Conservation (phyloP, 2,888 invertebrate genomes). For the Gerosis bhagava region DNA sequence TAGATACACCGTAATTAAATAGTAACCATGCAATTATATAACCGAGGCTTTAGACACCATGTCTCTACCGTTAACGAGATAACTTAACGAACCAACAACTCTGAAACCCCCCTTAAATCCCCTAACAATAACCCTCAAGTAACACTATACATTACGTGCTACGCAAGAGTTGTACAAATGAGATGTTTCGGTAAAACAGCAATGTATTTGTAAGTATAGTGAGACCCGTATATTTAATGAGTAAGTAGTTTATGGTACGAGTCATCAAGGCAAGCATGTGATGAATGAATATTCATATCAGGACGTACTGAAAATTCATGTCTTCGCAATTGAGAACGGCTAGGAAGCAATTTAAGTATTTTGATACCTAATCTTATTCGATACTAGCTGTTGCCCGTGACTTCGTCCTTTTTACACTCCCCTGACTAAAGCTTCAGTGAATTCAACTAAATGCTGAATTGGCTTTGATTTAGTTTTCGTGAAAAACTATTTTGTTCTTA, state of each 20-base stretch:
- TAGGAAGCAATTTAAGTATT: slow-evolving; percentile 11
- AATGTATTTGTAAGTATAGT: neutral
- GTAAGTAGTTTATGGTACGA: slow-evolving; percentile 1
- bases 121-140: neutral
- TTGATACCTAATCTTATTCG: too few species aligned
- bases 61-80: slow-evolving; percentile 11
- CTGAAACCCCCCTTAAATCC: neutral
- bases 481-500: too few species aligned
- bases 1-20: slow-evolving; percentile 16
- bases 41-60: slow-evolving; percentile 13
- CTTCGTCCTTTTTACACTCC: too few species aligned
- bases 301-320: slow-evolving; percentile 30
- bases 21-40: slow-evolving; percentile 12
- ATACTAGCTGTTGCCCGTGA: too few species aligned
- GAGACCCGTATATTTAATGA: neutral
- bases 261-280: slow-evolving; percentile 21
- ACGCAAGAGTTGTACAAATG: too few species aligned
- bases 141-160: slow-evolving; percentile 2
- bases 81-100: slow-evolving; percentile 16
- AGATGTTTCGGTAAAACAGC: neutral
- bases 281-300: slow-evolving; percentile 29
- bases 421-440: too few species aligned
- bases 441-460: too few species aligned
- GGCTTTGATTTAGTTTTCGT: too few species aligned
- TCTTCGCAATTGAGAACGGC: slow-evolving; percentile 27